Base-by-base conservation (phyloP, 2,888 invertebrate genomes). In the Luffia ferchaultella region DNA sequence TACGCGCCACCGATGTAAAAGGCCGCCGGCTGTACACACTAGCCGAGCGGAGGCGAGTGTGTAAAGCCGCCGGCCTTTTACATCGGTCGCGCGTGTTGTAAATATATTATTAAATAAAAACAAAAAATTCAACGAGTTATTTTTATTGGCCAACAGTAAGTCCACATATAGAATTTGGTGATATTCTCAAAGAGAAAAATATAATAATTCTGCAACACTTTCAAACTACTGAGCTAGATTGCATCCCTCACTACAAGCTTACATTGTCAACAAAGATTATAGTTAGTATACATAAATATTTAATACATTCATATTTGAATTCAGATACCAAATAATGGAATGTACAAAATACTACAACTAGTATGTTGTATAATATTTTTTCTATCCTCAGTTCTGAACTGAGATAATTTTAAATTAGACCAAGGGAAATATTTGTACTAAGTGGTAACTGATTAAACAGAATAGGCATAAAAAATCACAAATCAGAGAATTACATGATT, bases 131-230 rank as follows among this genome's bases (percentile, higher is more conserved):
- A 63, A 61, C 67, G 57, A 63, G 63, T 67, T 58, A 63, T 57
- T 74, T 30, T 73, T 71, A 73, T 68, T 67, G 62, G 60, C 58
- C 64, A 73, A 73, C 70, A 65, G 57, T 51, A 59, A 49, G 44
- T 43, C 19, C 16, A 42, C 19, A 30, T 45, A 45, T 40, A 45
- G 44, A 19, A 16, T 48, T 16, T 49, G 42, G 43, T 12, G 16
- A 20, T 43, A 44, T 20, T 19, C 43, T 44, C 49, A 48, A 18
- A 49, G 43, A 49, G 43, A 48, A 49, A 49, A 43, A 20, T 16
- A 18, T 46, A 16, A n/a, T n/a, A 9, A n/a, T n/a, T 30, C 30
- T 19, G n/a, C 40, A 43, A 49, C 49, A 49, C 43, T 49, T 42
- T 43, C 20, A 18, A 16, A 40, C 43, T 49, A 49, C 49, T 43